These are phyloP conservation scores for Sus cebifrons DNA, from an alignment of 2,797 vertebrate genomes.

Conservation along the genomic window DNA sequence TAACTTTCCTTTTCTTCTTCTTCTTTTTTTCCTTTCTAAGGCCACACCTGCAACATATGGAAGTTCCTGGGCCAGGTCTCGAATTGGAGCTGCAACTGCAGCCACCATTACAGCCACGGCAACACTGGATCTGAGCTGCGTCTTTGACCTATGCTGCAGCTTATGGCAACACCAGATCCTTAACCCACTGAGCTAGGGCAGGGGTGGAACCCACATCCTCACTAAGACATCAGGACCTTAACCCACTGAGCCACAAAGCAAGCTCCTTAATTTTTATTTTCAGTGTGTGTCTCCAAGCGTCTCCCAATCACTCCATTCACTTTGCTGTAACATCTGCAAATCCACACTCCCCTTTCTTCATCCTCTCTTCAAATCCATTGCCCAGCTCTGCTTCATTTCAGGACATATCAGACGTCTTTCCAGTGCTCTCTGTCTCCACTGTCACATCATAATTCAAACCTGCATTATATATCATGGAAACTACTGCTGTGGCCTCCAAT, in stretches of 20 bases:
- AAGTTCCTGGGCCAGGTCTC: no score
- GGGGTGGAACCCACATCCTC: no score
- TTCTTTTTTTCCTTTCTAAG: no score
- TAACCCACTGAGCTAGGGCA: no score
- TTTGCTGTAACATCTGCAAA: not conserved
- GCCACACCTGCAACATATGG: no score
- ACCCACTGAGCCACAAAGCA: no score
- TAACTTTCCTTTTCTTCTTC: not conserved
- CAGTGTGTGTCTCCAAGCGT: not conserved
- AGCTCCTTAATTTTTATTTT: not conserved
- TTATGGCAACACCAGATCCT: no score
- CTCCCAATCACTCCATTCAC: not conserved
- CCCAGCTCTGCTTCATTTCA: not conserved
- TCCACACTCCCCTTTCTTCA: not conserved
- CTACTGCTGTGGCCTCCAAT: not conserved
- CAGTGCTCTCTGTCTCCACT: not conserved
- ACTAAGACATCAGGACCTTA: no score
- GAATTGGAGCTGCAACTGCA: no score
- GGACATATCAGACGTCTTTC: not conserved
- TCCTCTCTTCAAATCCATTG: not conserved
- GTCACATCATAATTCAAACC: not conserved
- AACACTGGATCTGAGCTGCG: no score
- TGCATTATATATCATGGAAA: not conserved
- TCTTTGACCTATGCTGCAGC: no score
- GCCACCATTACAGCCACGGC: no score